A percentile compares a stretch with the other conserved stretches of the same genome.
Conservation (phyloP, 2,113 vertebrate genomes). For the Leuciscus idus region DNA sequence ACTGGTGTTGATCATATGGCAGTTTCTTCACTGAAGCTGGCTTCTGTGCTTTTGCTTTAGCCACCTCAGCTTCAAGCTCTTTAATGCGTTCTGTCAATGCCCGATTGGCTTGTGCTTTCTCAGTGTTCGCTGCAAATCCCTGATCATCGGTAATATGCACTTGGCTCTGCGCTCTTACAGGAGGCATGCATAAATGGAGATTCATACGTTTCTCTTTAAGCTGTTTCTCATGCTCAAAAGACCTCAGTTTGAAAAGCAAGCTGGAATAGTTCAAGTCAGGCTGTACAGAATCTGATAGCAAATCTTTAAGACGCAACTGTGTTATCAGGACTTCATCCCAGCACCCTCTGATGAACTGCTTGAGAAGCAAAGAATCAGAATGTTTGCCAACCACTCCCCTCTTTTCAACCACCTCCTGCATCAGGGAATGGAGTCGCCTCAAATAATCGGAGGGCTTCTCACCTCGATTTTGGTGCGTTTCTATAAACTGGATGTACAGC, state of each 20-base stretch:
- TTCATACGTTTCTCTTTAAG: conserved; percentile 24
- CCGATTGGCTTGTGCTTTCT: neutral
- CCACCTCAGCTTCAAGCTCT: conserved; percentile 15
- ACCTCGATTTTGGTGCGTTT: conserved; percentile 43
- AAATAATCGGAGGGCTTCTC: conserved; percentile 46
- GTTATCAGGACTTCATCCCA: conserved; percentile 19
- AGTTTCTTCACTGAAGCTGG: neutral
- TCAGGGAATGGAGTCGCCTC: conserved; percentile 25
- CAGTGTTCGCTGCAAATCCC: neutral
- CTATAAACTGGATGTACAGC: conserved; percentile 48
- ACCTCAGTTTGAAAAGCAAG: conserved; percentile 27
- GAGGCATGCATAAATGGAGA: neutral
- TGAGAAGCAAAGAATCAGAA: conserved; percentile 13
- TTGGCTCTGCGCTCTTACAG: neutral
- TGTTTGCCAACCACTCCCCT: neutral
- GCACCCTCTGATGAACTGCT: conserved; percentile 31
- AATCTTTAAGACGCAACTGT: conserved; percentile 3
- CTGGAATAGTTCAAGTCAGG: conserved; percentile 20
- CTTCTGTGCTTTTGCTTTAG: neutral
- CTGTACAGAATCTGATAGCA: neutral
- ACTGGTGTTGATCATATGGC: neutral
- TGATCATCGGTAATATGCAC: neutral
- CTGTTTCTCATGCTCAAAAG: conserved; percentile 4
- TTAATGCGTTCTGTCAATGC: neutral
- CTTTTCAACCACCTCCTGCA: conserved; percentile 48